These are phyloP conservation scores for Takifugu bimaculatus DNA, from an alignment of 2,113 vertebrate genomes.

Conservation along the genomic window DNA sequence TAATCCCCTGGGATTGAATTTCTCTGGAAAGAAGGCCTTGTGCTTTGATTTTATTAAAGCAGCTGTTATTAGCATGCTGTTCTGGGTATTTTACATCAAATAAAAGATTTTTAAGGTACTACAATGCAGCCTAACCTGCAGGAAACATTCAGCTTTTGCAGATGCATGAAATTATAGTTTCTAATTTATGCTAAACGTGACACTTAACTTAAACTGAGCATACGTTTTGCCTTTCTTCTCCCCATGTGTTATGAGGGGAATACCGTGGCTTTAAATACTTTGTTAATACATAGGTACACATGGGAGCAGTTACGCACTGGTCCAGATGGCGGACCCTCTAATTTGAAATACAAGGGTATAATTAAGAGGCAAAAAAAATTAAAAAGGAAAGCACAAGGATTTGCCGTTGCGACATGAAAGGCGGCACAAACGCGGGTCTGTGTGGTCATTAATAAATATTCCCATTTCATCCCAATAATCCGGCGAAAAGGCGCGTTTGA, in stretches of 20 bases:
- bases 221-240: constrained; percentile 28
- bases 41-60: background rate
- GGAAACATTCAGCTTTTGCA: too few species aligned
- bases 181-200: constrained; percentile 27
- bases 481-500: constrained; percentile 19
- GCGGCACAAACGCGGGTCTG: constrained; percentile 67
- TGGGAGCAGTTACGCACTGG: constrained; percentile 88
- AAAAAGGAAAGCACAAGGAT: constrained; percentile 82
- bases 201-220: constrained; percentile 53
- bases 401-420: constrained; percentile 77
- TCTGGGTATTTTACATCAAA: background rate
- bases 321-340: constrained; percentile 94
- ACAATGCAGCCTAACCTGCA: background rate
- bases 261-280: constrained; percentile 75
- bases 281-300: constrained; percentile 89
- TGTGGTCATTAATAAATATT: constrained; percentile 72
- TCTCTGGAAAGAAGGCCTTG: background rate
- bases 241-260: constrained; percentile 62
- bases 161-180: too few species aligned
- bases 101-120: background rate
- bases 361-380: constrained; percentile 94
- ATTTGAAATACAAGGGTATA: constrained; percentile 95
- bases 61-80: too few species aligned
- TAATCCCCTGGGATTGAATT: background rate
- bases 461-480: constrained; percentile 46